phyloP scores from a whole-genome alignment of 92 coral and sea anemone genomes.

The Diadumene lineata region DNA sequence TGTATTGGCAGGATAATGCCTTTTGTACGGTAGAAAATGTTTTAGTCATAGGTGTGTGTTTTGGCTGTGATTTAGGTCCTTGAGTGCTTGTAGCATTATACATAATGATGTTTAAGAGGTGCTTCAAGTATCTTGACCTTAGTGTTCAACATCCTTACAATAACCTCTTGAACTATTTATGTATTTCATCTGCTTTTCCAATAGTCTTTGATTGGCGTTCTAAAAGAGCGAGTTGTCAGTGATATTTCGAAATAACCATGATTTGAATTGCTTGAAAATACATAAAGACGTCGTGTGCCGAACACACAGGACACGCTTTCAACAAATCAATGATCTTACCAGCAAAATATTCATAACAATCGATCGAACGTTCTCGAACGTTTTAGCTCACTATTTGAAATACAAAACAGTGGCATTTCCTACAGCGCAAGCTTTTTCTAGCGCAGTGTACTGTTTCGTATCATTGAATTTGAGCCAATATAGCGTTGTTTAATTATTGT shows the following conservation, averaged over 20 bases:
- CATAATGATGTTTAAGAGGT: neutral
- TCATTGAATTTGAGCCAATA: neutral
- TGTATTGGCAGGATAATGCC: neutral
- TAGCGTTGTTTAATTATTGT: neutral
- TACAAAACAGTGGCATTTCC: neutral
- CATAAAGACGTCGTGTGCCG: neutral
- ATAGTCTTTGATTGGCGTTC: constrained; percentile 11
- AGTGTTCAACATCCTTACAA: neutral
- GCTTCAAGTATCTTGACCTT: constrained; percentile 1
- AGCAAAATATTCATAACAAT: neutral
- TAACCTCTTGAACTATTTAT: constrained; percentile 6
- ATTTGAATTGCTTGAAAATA: no score
- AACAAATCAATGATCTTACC: neutral
- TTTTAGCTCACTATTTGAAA: neutral
- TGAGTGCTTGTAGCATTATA: neutral
- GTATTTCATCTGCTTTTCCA: constrained; percentile 9
- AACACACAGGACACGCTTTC: neutral
- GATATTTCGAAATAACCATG: neutral
- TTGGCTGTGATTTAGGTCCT: neutral
- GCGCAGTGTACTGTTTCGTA: neutral
- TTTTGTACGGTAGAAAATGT: no score
- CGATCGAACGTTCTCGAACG: neutral
- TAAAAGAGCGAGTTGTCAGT: neutral
- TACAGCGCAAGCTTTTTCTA: neutral
- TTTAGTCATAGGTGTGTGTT: no score